A percentile compares a stretch with the other conserved stretches of the same genome.
phyloP scores from a whole-genome alignment of 2,797 vertebrate species.

The Neosilurus mollespiculum region DNA sequence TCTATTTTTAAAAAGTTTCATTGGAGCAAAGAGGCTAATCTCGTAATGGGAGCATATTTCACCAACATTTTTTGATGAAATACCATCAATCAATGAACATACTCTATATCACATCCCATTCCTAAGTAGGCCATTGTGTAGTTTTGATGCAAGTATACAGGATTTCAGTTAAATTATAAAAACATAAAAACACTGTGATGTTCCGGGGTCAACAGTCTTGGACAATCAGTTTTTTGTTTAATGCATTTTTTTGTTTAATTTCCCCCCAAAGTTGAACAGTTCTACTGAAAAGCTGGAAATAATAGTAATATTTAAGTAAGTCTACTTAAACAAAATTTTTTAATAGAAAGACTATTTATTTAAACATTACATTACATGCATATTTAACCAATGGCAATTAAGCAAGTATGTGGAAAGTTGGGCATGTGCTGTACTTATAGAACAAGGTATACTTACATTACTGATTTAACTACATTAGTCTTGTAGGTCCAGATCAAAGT shows the following conservation, averaged over 20 bases:
- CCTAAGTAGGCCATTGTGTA: neutral
- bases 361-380: neutral
- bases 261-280: neutral
- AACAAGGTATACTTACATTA: neutral
- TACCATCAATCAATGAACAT: neutral
- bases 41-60: neutral
- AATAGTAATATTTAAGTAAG: neutral
- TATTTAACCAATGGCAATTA: neutral
- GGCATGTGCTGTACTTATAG: neutral
- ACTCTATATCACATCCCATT: neutral
- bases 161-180: neutral
- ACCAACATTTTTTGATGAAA: neutral
- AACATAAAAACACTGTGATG: conserved; percentile 20
- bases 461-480: conserved; percentile 12
- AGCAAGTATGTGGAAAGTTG: neutral
- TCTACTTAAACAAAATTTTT: neutral
- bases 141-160: neutral
- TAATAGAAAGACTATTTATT: neutral
- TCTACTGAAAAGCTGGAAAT: neutral
- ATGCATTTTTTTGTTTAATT: neutral
- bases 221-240: conserved; percentile 8
- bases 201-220: neutral
- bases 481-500: neutral
- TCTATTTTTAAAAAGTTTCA: neutral
- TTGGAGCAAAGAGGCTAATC: conserved; percentile 7